These are phyloP conservation scores for Zonotrichia albicollis DNA, from an alignment of 2,797 vertebrate species.

Conservation along the genomic window DNA sequence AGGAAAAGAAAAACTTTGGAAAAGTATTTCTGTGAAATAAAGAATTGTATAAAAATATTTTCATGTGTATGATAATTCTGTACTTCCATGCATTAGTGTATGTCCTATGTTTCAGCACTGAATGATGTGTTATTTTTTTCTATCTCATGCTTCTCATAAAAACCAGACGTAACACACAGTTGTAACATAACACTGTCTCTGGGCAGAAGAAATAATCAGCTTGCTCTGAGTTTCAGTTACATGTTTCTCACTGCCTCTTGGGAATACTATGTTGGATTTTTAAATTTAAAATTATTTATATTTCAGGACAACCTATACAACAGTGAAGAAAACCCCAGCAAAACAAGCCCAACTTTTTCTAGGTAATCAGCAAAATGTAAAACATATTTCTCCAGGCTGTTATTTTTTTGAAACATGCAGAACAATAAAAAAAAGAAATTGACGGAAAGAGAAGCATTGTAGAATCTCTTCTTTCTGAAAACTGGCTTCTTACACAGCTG, in stretches of 20 bases:
- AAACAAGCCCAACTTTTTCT: background rate
- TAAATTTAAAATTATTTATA: background rate
- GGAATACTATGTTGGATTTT: background rate
- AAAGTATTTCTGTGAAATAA: background rate
- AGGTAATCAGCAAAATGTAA: background rate
- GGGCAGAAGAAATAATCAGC: background rate
- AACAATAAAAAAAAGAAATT: background rate
- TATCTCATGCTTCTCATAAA: background rate
- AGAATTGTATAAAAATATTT: background rate
- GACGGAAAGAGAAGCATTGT: background rate
- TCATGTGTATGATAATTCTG: background rate
- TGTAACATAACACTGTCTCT: background rate
- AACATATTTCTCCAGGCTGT: background rate
- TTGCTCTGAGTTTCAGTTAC: background rate
- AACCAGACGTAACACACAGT: background rate
- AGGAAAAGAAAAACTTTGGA: background rate
- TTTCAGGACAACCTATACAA: background rate
- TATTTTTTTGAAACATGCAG: background rate
- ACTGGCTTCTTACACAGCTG: background rate
- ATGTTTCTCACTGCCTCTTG: background rate
- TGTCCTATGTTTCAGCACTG: background rate
- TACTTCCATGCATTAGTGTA: background rate
- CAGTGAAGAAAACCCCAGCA: rapidly evolving
- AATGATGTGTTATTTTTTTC: background rate
- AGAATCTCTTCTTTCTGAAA: background rate